A percentile compares a stretch with the other conserved stretches of the same genome.
These are phyloP conservation scores for Tribolium freemani DNA, from an alignment of 2,888 invertebrate genomes.

Conservation along the genomic window DNA sequence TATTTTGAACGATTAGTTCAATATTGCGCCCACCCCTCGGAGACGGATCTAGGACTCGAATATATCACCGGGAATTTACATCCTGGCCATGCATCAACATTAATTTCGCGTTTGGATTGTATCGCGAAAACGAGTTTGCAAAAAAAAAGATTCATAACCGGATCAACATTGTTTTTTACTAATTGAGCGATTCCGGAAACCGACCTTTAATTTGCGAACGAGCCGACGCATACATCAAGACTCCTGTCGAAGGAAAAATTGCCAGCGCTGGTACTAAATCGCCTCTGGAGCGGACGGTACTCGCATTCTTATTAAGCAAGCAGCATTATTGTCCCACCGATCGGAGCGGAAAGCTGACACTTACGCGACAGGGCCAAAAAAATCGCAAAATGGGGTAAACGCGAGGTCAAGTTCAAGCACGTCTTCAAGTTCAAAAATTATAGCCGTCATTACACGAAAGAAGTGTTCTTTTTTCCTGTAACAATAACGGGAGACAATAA, in stretches of 20 bases:
- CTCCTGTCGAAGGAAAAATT: conserved; percentile 21
- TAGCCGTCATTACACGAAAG: conserved; percentile 5
- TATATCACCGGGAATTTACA: conserved; percentile 23
- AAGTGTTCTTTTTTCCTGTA: conserved; percentile 2
- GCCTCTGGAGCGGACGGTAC: conserved; percentile 4
- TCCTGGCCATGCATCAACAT: conserved; percentile 31
- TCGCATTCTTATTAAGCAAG: conserved; percentile 24
- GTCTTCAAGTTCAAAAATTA: conserved; percentile 15
- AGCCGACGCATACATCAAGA: conserved; percentile 16
- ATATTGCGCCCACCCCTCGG: neutral
- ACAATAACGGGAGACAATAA: conserved; percentile 27
- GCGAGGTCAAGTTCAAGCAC: conserved; percentile 20
- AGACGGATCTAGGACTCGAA: neutral
- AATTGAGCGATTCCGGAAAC: conserved; percentile 36
- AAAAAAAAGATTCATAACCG: conserved; percentile 10
- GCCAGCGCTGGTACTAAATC: conserved; percentile 8
- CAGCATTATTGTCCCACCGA: neutral
- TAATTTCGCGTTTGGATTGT: conserved; percentile 22
- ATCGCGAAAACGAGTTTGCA: neutral
- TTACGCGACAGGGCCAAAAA: too few relatives aligned
- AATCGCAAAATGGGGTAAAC: too few relatives aligned
- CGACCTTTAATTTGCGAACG: conserved; percentile 25
- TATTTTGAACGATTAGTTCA: conserved; percentile 23
- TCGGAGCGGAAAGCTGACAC: too few relatives aligned
- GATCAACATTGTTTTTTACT: conserved; percentile 15